These are phyloP conservation scores for Ptychobarbus kaznakovi DNA, from an alignment of 2,797 vertebrate genomes.

Conservation along the genomic window DNA sequence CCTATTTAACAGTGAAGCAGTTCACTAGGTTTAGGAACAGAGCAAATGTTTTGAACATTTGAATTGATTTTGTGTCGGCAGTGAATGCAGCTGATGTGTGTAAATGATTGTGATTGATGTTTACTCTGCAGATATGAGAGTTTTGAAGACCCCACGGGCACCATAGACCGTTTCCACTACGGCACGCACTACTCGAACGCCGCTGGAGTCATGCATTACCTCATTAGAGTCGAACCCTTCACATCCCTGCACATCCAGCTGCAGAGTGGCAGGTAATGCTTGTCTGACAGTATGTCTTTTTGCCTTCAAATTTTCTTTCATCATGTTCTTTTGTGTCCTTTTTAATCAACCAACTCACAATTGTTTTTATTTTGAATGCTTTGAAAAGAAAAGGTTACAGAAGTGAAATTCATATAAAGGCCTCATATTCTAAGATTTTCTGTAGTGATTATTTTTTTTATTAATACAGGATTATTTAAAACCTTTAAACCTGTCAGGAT, in stretches of 20 bases:
- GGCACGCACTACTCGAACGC: slow-evolving; percentile 98
- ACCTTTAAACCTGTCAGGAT: not conserved
- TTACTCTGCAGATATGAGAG: slow-evolving; percentile 85
- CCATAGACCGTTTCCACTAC: slow-evolving; percentile 94
- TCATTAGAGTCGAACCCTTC: slow-evolving; percentile 94
- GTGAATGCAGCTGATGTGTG: not conserved
- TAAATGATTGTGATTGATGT: slow-evolving; percentile 3
- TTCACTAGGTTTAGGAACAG: not conserved
- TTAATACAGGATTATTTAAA: too few species aligned
- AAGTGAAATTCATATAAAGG: not conserved
- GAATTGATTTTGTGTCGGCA: not conserved
- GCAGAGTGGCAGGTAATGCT: slow-evolving; percentile 89
- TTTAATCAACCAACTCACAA: not conserved
- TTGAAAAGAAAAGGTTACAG: not conserved
- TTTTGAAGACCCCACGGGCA: slow-evolving; percentile 95
- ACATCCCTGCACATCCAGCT: slow-evolving; percentile 96
- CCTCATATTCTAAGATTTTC: not conserved
- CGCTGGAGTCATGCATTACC: slow-evolving; percentile 97
- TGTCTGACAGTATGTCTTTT: not conserved
- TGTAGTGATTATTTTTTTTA: not conserved
- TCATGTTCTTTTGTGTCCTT: not conserved
- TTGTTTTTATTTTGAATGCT: not conserved
- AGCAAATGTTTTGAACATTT: not conserved
- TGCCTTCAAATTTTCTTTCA: not conserved
- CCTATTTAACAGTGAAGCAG: not conserved